Evolutionary conservation across 2,113 vertebrate genomes (phyloP), one percentile per base, ranked within the genome.

Genomic region (Heloderma charlesbogerti): DNA sequence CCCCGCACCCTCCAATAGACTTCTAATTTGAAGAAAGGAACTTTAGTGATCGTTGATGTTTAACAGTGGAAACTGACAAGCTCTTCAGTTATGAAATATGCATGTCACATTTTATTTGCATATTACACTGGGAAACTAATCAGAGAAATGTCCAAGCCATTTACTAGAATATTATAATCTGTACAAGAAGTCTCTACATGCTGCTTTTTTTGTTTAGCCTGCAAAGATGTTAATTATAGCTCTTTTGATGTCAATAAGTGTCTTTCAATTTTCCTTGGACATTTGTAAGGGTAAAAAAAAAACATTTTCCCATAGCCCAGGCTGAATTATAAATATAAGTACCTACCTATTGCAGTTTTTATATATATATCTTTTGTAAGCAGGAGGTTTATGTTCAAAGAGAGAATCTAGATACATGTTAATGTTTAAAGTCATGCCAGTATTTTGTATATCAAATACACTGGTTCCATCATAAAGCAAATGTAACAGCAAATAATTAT

Each of bases 191-290:
- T 85, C 84, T 95, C 45, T 94, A 91, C 92, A 88, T 96, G 90
- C 18, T 94, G n/a, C 86, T 86, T 25, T 81, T 22, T 93, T 91
- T 91, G 86, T 94, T 96, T 94, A 91, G 88, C 77, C 88, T 82
- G 75, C 82, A 69, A 88, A 88, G 89, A 3, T 92, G 86, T 87
- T 92, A 96, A 96, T 96, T 95, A 95, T 4, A 84, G 18, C 71
- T 89, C 92, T 92, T 96, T 96, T 96, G 94, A 96, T 94, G 94
- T 95, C 37, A 91, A 88, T 78, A 37, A 88, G 90, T 95, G 95
- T 92, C 25, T 94, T 94, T 92, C 88, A 74, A 88, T 67, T 94
- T 93, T 48, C 94, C 95, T 94, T 89, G 94, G 95, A 93, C 94
- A 93, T 93, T 45, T 95, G 31, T 20, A 92, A 84, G 86, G 89